phyloP scores from a whole-genome alignment of 1,140 invertebrate species.

The Ceratitis capitata region DNA sequence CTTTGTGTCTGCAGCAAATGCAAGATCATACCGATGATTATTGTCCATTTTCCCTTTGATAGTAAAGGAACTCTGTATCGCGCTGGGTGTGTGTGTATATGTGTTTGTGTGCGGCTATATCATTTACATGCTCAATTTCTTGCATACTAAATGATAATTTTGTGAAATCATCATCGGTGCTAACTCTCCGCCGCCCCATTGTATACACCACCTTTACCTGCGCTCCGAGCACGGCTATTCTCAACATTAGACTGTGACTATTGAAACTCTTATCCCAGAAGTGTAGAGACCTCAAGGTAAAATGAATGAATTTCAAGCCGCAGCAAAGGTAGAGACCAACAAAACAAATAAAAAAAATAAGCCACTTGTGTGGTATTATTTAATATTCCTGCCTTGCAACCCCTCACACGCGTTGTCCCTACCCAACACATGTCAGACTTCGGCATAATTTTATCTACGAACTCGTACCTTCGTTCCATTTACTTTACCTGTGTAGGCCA shows the following conservation, averaged over 20 bases:
- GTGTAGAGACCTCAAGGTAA: background rate
- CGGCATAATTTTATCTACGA: no score
- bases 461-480: background rate
- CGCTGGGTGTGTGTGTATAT: background rate
- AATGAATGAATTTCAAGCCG: constrained; percentile 3
- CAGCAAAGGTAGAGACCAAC: background rate
- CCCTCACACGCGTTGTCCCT: background rate
- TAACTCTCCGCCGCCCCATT: background rate
- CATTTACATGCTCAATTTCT: constrained; percentile 25
- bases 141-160: constrained; percentile 19
- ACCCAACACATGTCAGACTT: background rate
- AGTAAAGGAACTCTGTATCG: no score
- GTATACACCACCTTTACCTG: background rate
- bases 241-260: background rate
- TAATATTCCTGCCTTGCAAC: background rate
- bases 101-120: background rate
- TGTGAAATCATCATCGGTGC: no score
- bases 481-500: constrained; percentile 16
- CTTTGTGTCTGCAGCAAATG: no score
- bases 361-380: constrained; percentile 30
- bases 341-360: background rate
- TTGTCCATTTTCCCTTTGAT: background rate
- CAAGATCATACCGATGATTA: background rate
- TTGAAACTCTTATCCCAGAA: background rate
- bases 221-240: background rate